A percentile compares a stretch with the other conserved stretches of the same genome.
These are phyloP conservation scores for Potamarius usumacintae DNA, from an alignment of 2,113 vertebrate species.

Conservation along the genomic window DNA sequence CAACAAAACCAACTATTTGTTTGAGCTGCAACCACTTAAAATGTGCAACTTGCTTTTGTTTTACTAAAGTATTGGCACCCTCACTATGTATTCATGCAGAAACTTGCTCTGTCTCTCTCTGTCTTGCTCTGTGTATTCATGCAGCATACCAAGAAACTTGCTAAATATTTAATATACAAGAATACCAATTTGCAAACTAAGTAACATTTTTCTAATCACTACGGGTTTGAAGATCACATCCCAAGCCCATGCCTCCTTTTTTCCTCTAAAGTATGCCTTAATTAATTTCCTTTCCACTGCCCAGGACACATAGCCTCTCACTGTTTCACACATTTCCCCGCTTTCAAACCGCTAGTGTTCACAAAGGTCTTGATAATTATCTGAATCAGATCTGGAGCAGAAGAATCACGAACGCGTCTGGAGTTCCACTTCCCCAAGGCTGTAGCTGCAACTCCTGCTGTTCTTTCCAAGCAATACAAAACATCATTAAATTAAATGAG, in stretches of 20 bases:
- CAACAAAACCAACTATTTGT: neutral
- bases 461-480: neutral
- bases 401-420: neutral
- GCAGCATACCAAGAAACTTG: neutral
- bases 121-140: neutral
- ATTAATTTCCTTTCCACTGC: neutral
- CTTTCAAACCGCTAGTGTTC: neutral
- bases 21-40: neutral
- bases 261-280: neutral
- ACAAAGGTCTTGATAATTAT: conserved; percentile 8
- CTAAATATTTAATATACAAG: neutral
- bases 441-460: neutral
- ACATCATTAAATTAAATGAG: conserved; percentile 14
- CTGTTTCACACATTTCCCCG: neutral
- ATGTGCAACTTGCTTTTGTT: neutral
- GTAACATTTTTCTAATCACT: neutral
- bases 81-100: no score
- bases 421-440: neutral
- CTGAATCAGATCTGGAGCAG: conserved; percentile 1
- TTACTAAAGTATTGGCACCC: no score
- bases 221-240: neutral
- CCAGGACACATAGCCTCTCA: neutral
- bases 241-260: neutral
- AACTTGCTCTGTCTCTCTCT: no score
- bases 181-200: neutral